These are phyloP conservation scores for Orthosia cruda DNA, from an alignment of 2,888 invertebrate genomes.

Conservation along the genomic window DNA sequence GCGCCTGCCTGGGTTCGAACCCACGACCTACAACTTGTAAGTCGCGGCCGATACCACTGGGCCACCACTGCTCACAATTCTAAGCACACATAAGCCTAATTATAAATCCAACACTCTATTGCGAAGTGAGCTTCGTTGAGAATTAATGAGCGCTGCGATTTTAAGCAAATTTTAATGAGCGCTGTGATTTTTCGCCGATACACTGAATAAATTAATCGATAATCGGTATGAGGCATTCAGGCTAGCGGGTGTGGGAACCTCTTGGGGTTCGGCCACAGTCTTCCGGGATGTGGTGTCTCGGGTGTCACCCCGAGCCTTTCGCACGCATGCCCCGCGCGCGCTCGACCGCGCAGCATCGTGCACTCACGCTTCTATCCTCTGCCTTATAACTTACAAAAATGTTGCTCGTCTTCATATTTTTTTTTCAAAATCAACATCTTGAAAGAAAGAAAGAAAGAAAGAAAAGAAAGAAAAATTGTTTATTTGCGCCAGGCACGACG, in stretches of 20 bases:
- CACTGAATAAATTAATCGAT: slow-evolving; percentile 27
- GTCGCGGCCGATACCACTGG: too few species aligned
- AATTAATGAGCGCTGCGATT: background rate
- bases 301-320: slow-evolving; percentile 84
- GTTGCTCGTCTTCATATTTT: slow-evolving; percentile 30
- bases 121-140: slow-evolving; percentile 1
- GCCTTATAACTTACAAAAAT: slow-evolving; percentile 56
- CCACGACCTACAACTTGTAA: too few species aligned
- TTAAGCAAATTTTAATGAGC: background rate
- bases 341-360: slow-evolving; percentile 79
- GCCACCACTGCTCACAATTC: too few species aligned
- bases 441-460: too few species aligned
- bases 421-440: background rate
- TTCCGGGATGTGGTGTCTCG: slow-evolving; percentile 91
- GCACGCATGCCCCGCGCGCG: slow-evolving; percentile 85
- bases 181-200: slow-evolving; percentile 4
- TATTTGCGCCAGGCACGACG: too few species aligned
- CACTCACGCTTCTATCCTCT: slow-evolving; percentile 80
- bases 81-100: background rate
- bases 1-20: too few species aligned
- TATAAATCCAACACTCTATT: background rate
- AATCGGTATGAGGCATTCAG: slow-evolving; percentile 41
- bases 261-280: slow-evolving; percentile 80
- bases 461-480: too few species aligned
- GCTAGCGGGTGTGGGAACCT: slow-evolving; percentile 80